Evolutionary conservation across 2,113 vertebrate species (phyloP).

Genomic region (Indicator maculatus): DNA sequence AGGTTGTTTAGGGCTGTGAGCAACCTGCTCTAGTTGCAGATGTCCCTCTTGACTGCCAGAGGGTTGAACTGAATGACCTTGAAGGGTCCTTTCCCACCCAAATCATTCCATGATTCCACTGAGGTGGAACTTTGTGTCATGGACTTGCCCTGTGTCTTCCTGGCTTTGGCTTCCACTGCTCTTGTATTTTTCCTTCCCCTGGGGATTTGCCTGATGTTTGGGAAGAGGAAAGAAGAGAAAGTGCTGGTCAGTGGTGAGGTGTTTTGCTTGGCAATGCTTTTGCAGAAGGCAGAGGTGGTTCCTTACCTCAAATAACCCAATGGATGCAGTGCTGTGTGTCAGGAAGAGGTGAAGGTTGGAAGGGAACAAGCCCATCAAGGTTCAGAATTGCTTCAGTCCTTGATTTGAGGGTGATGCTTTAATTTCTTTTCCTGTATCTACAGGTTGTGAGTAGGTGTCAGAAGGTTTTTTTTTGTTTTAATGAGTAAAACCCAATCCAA

Average conservation of each 20-base stretch:
- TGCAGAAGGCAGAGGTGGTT: neutral
- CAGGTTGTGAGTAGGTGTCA: neutral
- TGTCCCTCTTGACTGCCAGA: too few relatives aligned
- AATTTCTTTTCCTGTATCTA: neutral
- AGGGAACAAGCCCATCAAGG: neutral
- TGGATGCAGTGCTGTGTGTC: neutral
- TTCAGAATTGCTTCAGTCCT: neutral
- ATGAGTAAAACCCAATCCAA: neutral
- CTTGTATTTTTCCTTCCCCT: neutral
- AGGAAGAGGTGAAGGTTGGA: neutral
- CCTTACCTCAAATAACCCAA: rapidly evolving
- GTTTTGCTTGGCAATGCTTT: neutral
- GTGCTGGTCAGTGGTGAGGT: neutral
- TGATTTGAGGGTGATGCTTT: rapidly evolving
- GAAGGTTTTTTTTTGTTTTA: neutral
- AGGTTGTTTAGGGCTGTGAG: too few relatives aligned
- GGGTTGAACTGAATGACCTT: too few relatives aligned
- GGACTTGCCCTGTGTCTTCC: neutral
- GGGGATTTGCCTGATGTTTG: neutral
- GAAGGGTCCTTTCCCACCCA: too few relatives aligned
- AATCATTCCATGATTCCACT: too few relatives aligned
- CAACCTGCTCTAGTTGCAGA: too few relatives aligned
- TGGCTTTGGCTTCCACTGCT: neutral
- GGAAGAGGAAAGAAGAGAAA: neutral
- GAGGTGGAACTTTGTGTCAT: rapidly evolving